phyloP scores from a whole-genome alignment of 2,888 invertebrate genomes.

The Fragum fragum region DNA sequence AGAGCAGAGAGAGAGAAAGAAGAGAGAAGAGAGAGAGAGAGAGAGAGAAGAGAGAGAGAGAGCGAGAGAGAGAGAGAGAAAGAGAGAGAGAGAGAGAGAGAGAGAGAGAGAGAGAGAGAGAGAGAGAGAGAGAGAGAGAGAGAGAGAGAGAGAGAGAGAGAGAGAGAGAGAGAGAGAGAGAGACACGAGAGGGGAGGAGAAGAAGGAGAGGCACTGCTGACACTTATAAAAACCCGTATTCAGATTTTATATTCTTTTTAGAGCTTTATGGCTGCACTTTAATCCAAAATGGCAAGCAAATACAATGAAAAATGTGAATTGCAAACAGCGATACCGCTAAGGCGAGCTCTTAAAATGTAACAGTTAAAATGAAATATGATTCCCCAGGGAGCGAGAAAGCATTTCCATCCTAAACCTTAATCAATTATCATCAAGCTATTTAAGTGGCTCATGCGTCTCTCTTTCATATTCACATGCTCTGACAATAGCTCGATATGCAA shows the following conservation, averaged over 20 bases:
- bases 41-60: too few relatives aligned
- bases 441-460: background rate
- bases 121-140: too few relatives aligned
- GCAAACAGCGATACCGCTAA: slow-evolving; percentile 2
- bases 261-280: background rate
- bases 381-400: slow-evolving; percentile 17
- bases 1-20: too few relatives aligned
- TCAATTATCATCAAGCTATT: slow-evolving; percentile 20
- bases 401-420: slow-evolving; percentile 14
- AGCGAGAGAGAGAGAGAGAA: too few relatives aligned
- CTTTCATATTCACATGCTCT: background rate
- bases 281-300: background rate
- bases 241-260: background rate
- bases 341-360: slow-evolving; percentile 17
- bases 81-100: too few relatives aligned
- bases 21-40: too few relatives aligned
- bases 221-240: background rate
- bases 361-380: slow-evolving; percentile 28
- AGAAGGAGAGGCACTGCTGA: too few relatives aligned
- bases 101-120: too few relatives aligned
- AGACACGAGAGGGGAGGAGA: too few relatives aligned
- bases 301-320: slow-evolving; percentile 3
- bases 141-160: too few relatives aligned
- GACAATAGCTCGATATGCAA: background rate
- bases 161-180: too few relatives aligned